Evolutionary conservation across 2,888 invertebrate genomes (phyloP), one percentile per base, ranked within the genome.

Genomic region (Hyppa rectilinea): DNA sequence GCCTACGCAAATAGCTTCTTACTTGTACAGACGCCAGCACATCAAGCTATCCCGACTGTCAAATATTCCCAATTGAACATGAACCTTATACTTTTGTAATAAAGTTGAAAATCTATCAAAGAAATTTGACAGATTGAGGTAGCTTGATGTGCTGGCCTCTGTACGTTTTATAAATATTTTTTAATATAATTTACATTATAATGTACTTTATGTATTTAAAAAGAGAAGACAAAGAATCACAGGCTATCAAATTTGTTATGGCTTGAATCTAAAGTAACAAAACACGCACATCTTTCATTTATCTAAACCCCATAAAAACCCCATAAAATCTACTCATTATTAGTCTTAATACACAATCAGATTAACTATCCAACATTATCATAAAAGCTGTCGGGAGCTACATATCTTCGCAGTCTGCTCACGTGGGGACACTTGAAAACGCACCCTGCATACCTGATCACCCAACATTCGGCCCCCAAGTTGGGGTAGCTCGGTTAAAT

Each of bases 381-480:
- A 64, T 82, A 64, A 70, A 45, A 60, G 59, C n/a, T 68, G 69
- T 56, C 34, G 23, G 12, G 29, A 56, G 23, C 52, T 45, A 29
- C 17, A 55, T 52, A 59, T 64, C 20, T 66, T 64, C 5, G 14
- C 20, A 82, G 59, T 75, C 84, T 20, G 0, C 23, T 72, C 82
- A 82, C 84, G 84, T 72, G 67, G 58, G n/a, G 59, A 63, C 70
- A 75, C 55, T 84, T 75, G 40, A 9, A 45, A 29, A 61, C 66
- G 58, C 40, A 52, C 49, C 49, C 34, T 68, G 82, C 75, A 84
- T 81, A 75, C 20, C 63, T 74, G 71, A 82, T 71, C 47, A 55
- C 10, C 36, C 58, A 4, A 40, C 70, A 64, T 72, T 50, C 20
- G 34, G 40, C 45, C 7, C 45, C 75, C 34, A 47, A 55, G 34